Base-by-base conservation (phyloP, 2,888 invertebrate genomes). In the Agrochola macilenta region DNA sequence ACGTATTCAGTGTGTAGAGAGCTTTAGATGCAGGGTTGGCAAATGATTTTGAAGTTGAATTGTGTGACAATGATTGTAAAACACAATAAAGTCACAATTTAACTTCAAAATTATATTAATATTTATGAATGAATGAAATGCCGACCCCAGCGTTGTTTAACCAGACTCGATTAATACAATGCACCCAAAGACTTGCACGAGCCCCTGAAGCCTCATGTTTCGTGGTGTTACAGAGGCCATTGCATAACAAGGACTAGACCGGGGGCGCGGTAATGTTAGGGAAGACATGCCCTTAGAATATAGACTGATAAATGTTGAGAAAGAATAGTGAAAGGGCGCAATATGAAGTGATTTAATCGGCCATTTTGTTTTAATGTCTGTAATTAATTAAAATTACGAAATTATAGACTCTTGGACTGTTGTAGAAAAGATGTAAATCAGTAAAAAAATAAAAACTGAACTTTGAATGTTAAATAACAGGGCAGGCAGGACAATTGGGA, bases 1-100 rank as follows among this genome's bases (percentile, higher is more conserved):
- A 87, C 84, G 83, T 81, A 87, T 89, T 89, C 86, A 87, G 79
- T 65, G 81, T 81, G 75, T 23, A 76, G 66, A 39, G 46, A 14
- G 73, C 61, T 57, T 81, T 76, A 74, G 58, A 63, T 60, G 14
- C 0, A 71, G 72, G 52, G 72, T 5, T 71, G 85, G 20, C 58
- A 17, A 65, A 5, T 64, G 14, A 61, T 35, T 57, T 68, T 7
- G n/a, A 35, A 23, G 17, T 35, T 17, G 30, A 30, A 61, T 74
- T 52, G 23, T 23, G 4, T n/a, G 2, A 5, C 3, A 14, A 8
- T 4, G 46, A 12, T 23, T 11, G 49, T 52, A 35, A 35, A 35
- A 35, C 35, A 35, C 35, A 35, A 35, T 35, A 35, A 3, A 35
- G 35, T 35, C 35, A 35, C 35, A 35, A 35, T 4, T 35, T 3